phyloP scores from a whole-genome alignment of 2,888 invertebrate genomes.

The Eupithecia exiguata region DNA sequence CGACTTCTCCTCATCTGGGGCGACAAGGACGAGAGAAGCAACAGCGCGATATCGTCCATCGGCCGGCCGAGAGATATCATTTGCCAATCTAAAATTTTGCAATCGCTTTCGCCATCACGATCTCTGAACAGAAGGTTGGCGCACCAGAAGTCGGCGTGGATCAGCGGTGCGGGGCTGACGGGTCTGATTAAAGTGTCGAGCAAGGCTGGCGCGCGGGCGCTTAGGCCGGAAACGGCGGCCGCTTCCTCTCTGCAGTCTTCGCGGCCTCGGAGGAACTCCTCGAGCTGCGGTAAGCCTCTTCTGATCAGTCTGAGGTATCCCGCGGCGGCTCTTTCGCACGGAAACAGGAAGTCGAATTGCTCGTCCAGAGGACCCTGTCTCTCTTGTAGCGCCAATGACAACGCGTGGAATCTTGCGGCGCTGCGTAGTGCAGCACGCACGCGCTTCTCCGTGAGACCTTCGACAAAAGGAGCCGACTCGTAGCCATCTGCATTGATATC shows the following conservation, averaged over 20 bases:
- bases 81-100: slow-evolving; percentile 92
- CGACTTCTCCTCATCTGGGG: slow-evolving; percentile 87
- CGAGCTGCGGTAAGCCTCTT: slow-evolving; percentile 89
- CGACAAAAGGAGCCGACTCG: slow-evolving; percentile 87
- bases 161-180: slow-evolving; percentile 89
- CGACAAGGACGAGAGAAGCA: slow-evolving; percentile 88
- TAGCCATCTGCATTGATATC: slow-evolving; percentile 88
- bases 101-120: slow-evolving; percentile 80
- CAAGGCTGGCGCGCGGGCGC: slow-evolving; percentile 88
- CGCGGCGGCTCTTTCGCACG: slow-evolving; percentile 90
- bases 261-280: slow-evolving; percentile 87
- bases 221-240: slow-evolving; percentile 86
- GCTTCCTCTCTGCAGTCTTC: slow-evolving; percentile 85
- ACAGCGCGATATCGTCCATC: slow-evolving; percentile 90
- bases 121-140: slow-evolving; percentile 89
- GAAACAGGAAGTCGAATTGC: slow-evolving; percentile 87
- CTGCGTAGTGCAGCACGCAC: slow-evolving; percentile 88
- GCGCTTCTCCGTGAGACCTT: slow-evolving; percentile 86
- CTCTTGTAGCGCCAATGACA: slow-evolving; percentile 85
- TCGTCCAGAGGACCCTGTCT: slow-evolving; percentile 78
- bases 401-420: slow-evolving; percentile 88
- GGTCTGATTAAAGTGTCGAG: slow-evolving; percentile 88
- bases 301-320: slow-evolving; percentile 91
- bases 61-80: slow-evolving; percentile 91
- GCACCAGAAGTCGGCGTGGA: slow-evolving; percentile 94